Base-by-base conservation (phyloP, 2,113 vertebrate genomes). In the Prietella phreatophila region DNA sequence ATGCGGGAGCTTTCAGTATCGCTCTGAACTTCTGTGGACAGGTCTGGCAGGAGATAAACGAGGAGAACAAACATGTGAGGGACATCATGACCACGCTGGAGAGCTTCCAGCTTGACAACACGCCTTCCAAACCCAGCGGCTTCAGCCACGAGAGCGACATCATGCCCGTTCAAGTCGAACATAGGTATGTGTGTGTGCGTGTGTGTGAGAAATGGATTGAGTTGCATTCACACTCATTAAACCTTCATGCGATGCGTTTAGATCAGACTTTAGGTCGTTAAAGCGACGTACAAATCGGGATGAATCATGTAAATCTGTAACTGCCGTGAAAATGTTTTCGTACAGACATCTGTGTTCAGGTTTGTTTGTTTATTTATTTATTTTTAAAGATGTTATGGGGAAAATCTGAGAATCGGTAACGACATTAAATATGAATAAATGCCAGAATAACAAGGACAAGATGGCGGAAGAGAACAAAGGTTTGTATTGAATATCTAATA, bases 41-140 rank as follows among this genome's bases (percentile, higher is more conserved):
- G 98, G 93, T 98, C 93, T 98, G 97, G 96, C 97, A 99, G 89
- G 97, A 99, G 94, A 97, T 99, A 88, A 97, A 93, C 61, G 96
- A 98, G 89, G 98, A 99, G 95, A 97, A 95, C 76, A 97, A 96
- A 80, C 96, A 98, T 11, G 97, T 99, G 88, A 97, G 97, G 90
- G 97, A 98, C 84, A 97, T 99, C 90, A 97, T 98, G 97, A 95
- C 96, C 76, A 98, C 97, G 22, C 93, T 99, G 53, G 97, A 98
- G 92, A 97, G 96, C 92, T 98, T 98, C 93, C 97, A 98, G 93
- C 82, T 96, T 86, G 97, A 97, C 91, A 94, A 92, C 25, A 92
- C 96, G 2, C 95, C 97, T 1, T 90, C 96, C 86, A 98, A 98
- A 93, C 95, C 97, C 61, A 95, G 94, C 58, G 91, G 92, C 83